phyloP scores from a whole-genome alignment of 2,888 invertebrate species.

The Orthonevra nobilis region DNA sequence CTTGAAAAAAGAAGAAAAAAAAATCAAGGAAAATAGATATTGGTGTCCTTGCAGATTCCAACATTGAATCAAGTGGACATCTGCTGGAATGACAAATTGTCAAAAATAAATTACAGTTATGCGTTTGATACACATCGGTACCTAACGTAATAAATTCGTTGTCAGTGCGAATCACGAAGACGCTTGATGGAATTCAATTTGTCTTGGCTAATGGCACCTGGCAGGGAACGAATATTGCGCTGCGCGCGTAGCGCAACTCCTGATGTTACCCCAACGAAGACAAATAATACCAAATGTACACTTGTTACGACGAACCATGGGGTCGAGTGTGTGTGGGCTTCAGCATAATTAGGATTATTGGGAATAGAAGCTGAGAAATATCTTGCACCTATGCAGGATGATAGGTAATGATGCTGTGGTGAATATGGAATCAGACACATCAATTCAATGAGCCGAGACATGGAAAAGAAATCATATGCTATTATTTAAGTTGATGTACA shows the following conservation, averaged over 20 bases:
- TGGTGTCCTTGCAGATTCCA: constrained; percentile 62
- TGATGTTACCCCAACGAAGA: background rate
- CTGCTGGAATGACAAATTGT: constrained; percentile 75
- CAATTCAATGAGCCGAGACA: constrained; percentile 26
- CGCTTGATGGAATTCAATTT: constrained; percentile 70
- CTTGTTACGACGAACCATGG: background rate
- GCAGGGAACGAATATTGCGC: constrained; percentile 35
- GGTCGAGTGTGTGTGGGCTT: constrained; percentile 2
- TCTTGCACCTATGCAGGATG: constrained; percentile 43
- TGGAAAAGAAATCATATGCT: constrained; percentile 38
- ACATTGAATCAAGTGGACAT: constrained; percentile 69
- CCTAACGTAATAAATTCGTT: constrained; percentile 66
- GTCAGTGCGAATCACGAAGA: constrained; percentile 68
- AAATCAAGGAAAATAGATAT: constrained; percentile 36
- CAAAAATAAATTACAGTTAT: constrained; percentile 77
- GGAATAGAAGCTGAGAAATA: constrained; percentile 53
- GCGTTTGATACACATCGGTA: constrained; percentile 75
- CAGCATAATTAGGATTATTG: constrained; percentile 60
- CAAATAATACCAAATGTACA: background rate
- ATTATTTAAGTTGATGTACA: constrained; percentile 36
- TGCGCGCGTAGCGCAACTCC: background rate
- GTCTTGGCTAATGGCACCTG: constrained; percentile 68
- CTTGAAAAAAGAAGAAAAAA: constrained; percentile 3
- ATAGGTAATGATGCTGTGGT: constrained; percentile 33
- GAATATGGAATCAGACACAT: constrained; percentile 55